Evolutionary conservation across 2,113 vertebrate genomes (phyloP), one percentile per base, ranked within the genome.

Genomic region (Xyrauchen texanus): DNA sequence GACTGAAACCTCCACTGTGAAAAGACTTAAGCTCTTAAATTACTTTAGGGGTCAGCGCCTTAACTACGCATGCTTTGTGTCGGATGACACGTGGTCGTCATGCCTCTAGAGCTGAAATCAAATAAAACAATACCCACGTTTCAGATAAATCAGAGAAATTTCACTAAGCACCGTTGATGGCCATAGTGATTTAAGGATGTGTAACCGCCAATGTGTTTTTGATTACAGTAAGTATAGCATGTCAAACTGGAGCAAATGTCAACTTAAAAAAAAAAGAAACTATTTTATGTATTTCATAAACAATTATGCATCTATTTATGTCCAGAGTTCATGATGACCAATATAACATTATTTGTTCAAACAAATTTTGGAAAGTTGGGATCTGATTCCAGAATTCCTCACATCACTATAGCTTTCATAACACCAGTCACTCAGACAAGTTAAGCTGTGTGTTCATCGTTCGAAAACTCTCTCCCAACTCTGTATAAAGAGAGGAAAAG

Each of bases 51-150:
- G 90, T 92, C 90, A 90, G 79, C 58, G 86, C 79, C 70, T 70
- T 47, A 76, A 79, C 80, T 82, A 77, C 73, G 16, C 51, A 52
- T 65, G 83, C 80, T 88, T 92, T 93, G 21, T 34, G 84, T 62
- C 53, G 67, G 65, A 1, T 83, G 86, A 89, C 90, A 85, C 71
- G 77, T 65, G 84, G 82, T 83, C 61, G 85, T 90, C 88, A 89
- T 75, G 88, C 86, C 82, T 89, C 88, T 81, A 74, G 79, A 87
- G 83, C 84, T 87, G 77, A 88, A 91, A 90, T 90, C 88, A 90
- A 92, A 91, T 89, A 86, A 87, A 90, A 92, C 88, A 92, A 92
- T 86, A 88, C 77, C 78, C 82, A 71, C 34, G 85, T 82, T 89
- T 82, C 80, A 84, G 83, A 34, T 1, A 34, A 34, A 34, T 34